These are phyloP conservation scores for Nasonia giraulti DNA, from an alignment of 1,140 invertebrate genomes.

Conservation along the genomic window DNA sequence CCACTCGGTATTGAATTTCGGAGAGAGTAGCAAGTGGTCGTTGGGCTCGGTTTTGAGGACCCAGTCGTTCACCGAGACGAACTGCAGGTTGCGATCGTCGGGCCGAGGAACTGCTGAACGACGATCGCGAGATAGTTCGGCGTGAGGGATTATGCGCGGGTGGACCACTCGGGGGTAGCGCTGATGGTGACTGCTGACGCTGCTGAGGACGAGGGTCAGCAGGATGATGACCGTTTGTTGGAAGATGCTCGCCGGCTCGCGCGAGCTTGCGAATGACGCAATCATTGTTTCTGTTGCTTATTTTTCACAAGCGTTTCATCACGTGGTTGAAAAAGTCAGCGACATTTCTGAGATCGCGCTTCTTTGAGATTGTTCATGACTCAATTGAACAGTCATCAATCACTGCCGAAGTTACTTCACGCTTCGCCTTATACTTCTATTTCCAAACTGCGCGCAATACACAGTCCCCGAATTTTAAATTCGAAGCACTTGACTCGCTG, in stretches of 20 bases:
- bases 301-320: neutral
- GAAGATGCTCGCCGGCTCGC: neutral
- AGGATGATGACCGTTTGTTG: neutral
- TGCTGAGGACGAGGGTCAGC: neutral
- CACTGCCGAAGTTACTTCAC: too few species aligned
- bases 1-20: slow-evolving; percentile 51
- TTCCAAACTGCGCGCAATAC: too few species aligned
- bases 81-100: neutral
- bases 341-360: neutral
- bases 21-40: slow-evolving; percentile 51
- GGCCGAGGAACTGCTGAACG: slow-evolving; percentile 15
- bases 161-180: slow-evolving; percentile 44
- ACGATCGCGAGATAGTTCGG: slow-evolving; percentile 41
- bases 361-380: neutral
- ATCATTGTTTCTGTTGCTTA: slow-evolving; percentile 45
- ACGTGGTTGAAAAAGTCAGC: too few species aligned
- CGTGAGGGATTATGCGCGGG: slow-evolving; percentile 25
- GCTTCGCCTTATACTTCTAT: too few species aligned
- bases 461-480: too few species aligned
- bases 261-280: slow-evolving; percentile 33
- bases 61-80: slow-evolving; percentile 61
- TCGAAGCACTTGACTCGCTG: neutral
- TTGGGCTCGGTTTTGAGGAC: slow-evolving; percentile 57
- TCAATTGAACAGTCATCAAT: neutral
- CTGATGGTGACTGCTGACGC: neutral